Evolutionary conservation across 2,888 invertebrate genomes (phyloP).

Genomic region (Agrotis ipsilon): DNA sequence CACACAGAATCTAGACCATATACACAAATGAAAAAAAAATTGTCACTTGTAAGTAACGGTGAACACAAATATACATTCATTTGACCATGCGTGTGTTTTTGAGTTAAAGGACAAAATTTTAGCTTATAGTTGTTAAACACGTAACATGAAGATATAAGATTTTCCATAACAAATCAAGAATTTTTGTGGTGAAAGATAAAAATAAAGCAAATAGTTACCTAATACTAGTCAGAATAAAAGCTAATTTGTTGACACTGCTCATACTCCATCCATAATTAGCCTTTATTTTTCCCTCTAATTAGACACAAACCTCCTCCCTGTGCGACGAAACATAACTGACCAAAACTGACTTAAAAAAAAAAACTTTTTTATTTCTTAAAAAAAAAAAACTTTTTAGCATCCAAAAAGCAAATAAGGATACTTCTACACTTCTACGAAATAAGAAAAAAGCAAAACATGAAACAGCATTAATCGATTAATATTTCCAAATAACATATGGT

Average conservation of each 20-base stretch:
- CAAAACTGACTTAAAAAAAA: no score
- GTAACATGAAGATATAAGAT: background rate
- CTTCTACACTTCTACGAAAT: background rate
- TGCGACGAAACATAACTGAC: background rate
- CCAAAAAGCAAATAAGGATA: background rate
- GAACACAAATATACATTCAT: slow-evolving; percentile 31
- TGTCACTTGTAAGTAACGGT: slow-evolving; percentile 14
- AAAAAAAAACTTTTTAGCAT: background rate
- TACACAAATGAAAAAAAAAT: slow-evolving; percentile 44
- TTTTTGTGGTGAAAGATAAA: no score
- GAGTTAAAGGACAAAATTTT: slow-evolving; percentile 31
- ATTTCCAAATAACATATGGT: slow-evolving; percentile 40
- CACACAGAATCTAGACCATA: slow-evolving; percentile 36
- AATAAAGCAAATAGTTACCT: no score
- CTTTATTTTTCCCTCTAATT: no score
- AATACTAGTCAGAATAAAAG: no score
- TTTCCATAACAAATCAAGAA: no score
- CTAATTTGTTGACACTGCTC: no score
- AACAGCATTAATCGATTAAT: slow-evolving; percentile 11
- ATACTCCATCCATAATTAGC: no score
- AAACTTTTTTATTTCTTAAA: background rate
- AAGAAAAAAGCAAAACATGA: no score
- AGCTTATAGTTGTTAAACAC: slow-evolving; percentile 11
- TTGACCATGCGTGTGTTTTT: slow-evolving; percentile 46
- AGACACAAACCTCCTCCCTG: no score